These are phyloP conservation scores for Schizaphis graminum DNA, from an alignment of 2,888 invertebrate genomes.

Conservation along the genomic window DNA sequence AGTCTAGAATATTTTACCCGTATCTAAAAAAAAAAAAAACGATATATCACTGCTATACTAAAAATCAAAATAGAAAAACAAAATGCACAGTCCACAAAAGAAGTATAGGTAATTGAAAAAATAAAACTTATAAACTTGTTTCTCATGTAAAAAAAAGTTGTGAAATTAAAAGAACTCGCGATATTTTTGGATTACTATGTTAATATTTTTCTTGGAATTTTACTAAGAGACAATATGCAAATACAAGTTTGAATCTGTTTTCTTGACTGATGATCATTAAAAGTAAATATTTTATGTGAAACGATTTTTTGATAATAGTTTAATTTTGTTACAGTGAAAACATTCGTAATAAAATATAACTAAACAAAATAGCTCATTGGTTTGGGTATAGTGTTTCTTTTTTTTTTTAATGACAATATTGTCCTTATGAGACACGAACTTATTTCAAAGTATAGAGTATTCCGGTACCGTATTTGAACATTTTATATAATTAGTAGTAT, in stretches of 20 bases:
- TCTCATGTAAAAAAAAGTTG: not conserved
- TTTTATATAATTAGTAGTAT: not conserved
- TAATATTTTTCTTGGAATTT: not conserved
- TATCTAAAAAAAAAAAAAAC: no score
- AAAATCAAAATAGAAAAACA: not conserved
- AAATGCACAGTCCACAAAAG: not conserved
- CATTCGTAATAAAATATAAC: not conserved
- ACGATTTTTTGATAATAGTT: not conserved
- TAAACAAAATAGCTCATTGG: not conserved
- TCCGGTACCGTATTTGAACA: not conserved
- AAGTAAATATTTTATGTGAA: not conserved
- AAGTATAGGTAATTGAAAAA: not conserved
- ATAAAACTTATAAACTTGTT: not conserved
- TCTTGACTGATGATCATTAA: not conserved
- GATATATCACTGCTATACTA: not conserved
- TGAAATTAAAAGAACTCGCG: not conserved
- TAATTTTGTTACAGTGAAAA: not conserved
- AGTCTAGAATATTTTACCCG: no score
- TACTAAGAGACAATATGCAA: not conserved
- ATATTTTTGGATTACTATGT: not conserved
- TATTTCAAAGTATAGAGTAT: not conserved
- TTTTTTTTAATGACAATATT: not conserved
- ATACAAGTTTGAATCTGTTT: not conserved
- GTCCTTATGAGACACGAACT: not conserved
- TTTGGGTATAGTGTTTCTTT: not conserved